Conservation (phyloP, 2,888 invertebrate species). For the Caenorhabditis drosophilae region DNA sequence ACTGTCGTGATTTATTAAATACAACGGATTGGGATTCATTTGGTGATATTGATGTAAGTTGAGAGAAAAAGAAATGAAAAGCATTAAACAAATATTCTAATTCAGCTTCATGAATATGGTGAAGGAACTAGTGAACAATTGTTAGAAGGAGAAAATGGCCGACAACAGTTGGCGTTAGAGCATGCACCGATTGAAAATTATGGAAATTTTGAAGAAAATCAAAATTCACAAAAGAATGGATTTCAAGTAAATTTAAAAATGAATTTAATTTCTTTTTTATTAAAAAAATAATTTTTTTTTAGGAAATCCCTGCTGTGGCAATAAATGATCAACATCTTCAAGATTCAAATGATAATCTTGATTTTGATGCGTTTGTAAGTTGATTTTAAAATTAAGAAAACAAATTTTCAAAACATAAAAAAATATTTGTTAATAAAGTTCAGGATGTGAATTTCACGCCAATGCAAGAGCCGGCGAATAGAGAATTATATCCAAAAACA, state of each 20-base stretch:
- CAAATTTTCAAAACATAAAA: background rate
- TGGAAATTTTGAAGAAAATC: background rate
- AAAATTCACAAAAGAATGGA: too few relatives aligned
- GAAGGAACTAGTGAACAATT: background rate
- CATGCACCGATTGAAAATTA: background rate
- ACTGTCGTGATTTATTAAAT: conserved; percentile 42
- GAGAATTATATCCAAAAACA: background rate
- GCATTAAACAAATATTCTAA: background rate
- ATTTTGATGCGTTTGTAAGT: background rate
- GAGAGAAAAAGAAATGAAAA: background rate
- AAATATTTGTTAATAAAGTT: background rate
- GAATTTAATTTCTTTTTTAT: background rate
- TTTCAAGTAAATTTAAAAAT: too few relatives aligned
- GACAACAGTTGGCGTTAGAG: conserved; percentile 4
- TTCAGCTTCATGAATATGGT: background rate
- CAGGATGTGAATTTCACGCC: background rate
- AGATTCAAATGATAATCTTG: background rate
- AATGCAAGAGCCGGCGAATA: background rate
- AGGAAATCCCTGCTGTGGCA: too few relatives aligned
- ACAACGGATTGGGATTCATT: conserved; percentile 43
- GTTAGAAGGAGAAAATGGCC: background rate
- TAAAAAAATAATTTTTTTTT: background rate
- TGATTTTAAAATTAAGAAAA: background rate
- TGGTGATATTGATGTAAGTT: background rate
- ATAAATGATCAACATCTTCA: too few relatives aligned